Percentiles rank a stretch among this genome's conserved stretches.
Evolutionary conservation across 1,140 invertebrate species (phyloP).

Genomic region (Ceratina calcarata): DNA sequence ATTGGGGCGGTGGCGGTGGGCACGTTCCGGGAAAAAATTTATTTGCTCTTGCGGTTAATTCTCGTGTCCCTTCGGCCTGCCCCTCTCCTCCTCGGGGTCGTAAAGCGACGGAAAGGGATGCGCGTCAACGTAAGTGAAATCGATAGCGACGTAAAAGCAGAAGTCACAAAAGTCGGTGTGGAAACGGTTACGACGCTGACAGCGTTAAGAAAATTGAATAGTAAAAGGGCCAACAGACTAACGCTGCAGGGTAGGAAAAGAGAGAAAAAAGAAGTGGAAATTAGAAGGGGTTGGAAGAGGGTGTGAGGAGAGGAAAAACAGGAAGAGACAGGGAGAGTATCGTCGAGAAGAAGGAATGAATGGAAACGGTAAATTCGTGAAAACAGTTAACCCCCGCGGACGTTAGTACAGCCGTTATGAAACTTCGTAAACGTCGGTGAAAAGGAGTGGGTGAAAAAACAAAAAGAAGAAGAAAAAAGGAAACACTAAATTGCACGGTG

Average conservation of each 20-base stretch:
- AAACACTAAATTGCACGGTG: constrained; percentile 49
- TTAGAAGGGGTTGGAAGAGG: too few species aligned
- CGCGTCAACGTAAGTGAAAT: constrained; percentile 40
- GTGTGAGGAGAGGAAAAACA: neutral
- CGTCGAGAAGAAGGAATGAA: constrained; percentile 5
- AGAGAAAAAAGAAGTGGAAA: neutral
- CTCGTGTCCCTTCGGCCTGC: neutral
- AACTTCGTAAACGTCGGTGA: constrained; percentile 58
- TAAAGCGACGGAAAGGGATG: constrained; percentile 30
- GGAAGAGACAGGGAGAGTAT: neutral
- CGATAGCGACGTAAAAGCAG: constrained; percentile 22
- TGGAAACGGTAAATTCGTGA: constrained; percentile 43
- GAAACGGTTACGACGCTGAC: constrained; percentile 11
- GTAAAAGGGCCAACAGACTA: neutral
- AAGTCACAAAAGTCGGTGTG: constrained; percentile 11
- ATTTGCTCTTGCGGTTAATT: constrained; percentile 22
- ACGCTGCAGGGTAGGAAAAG: too few species aligned
- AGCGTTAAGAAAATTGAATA: constrained; percentile 44
- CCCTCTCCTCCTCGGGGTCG: constrained; percentile 14
- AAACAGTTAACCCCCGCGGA: constrained; percentile 38
- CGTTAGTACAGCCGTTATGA: constrained; percentile 42
- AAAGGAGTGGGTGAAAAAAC: constrained; percentile 30
- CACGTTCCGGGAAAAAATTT: constrained; percentile 1
- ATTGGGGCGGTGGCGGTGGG: too few species aligned
- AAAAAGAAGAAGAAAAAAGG: neutral